Evolutionary conservation across 2,888 invertebrate species (phyloP), one percentile per base, ranked within the genome.

Genomic region (Strigamia maritima): DNA sequence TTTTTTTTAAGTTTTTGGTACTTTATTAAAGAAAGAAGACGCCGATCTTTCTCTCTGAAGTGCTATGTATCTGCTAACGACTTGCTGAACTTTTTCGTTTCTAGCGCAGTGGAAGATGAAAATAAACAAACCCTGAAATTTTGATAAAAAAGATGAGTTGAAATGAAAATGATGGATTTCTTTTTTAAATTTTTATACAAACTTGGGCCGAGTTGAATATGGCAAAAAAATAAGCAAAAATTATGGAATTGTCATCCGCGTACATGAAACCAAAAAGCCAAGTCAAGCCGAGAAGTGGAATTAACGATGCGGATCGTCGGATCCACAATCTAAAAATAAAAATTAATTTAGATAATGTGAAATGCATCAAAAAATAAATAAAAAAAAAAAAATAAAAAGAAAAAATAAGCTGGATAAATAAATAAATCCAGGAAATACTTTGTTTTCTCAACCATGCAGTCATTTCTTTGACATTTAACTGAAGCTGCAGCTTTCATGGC

Each of bases 291-390:
- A 77, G 28, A 19, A 77, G 75, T n/a, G 81, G 81, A 70, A 81
- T 80, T 40, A 81, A 78, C 22, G 80, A 80, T 1, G 81, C 77
- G 0, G 81, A 81, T 12, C 81, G 78, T 24, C 80, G 70, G 6
- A 81, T 74, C 81, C 81, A 81, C n/a, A 81, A 26, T 49, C 81
- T 81, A 26, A 22, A 26, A 70, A 70, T 81, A 26, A 22, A 26
- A 70, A 70, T 24, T 19, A 60, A 24, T 60, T 60, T 24, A 2
- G 60, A 10, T 60, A 60, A 44, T 44, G 44, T 16, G n/a, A 44
- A 44, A 44, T 14, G 44, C 8, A 44, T 14, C 44, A n/a, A n/a
- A n/a, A n/a, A n/a, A n/a, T n/a, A n/a, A n/a, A n/a, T n/a, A n/a
- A n/a, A n/a, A n/a, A n/a, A n/a, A n/a, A n/a, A n/a, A n/a, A n/a